A percentile compares a stretch with the other conserved stretches of the same genome.
Evolutionary conservation across 2,797 vertebrate genomes (phyloP).

Genomic region (Sebastes diaconus): DNA sequence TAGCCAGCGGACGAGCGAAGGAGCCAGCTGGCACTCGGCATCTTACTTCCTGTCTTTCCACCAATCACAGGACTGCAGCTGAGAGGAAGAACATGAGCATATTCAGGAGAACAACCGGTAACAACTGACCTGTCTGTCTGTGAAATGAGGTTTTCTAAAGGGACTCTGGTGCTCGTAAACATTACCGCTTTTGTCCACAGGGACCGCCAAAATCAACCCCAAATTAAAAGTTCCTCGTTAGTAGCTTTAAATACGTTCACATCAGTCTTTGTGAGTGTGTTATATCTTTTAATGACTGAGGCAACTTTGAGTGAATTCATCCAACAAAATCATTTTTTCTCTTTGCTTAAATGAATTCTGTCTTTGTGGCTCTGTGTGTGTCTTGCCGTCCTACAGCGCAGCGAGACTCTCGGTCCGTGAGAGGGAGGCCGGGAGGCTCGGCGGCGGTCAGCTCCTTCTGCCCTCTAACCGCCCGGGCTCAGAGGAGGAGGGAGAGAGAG

Average conservation of each 20-base stretch:
- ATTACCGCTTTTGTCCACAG: neutral
- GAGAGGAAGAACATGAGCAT: constrained; percentile 20
- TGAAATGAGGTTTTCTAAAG: neutral
- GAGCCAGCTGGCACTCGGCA: neutral
- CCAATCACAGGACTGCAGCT: constrained; percentile 27
- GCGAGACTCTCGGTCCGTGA: constrained; percentile 8
- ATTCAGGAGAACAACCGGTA: constrained; percentile 43
- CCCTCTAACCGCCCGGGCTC: constrained; percentile 19
- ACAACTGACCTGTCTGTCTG: neutral
- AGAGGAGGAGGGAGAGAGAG: constrained; percentile 43
- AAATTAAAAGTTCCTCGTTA: neutral
- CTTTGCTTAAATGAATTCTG: neutral
- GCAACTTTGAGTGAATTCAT: neutral
- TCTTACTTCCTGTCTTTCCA: constrained; percentile 36
- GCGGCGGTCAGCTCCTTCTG: constrained; percentile 2
- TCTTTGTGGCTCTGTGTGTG: neutral
- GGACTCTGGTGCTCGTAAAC: too few species aligned
- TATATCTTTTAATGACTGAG: neutral
- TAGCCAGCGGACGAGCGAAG: constrained; percentile 88
- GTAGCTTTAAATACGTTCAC: neutral
- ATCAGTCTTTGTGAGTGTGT: neutral
- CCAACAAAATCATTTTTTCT: neutral
- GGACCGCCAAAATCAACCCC: neutral
- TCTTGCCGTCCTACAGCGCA: constrained; percentile 24
- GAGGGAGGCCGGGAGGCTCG: constrained; percentile 3